Conservation (phyloP, 2,888 invertebrate genomes). For the Drosophila aldrichi region DNA sequence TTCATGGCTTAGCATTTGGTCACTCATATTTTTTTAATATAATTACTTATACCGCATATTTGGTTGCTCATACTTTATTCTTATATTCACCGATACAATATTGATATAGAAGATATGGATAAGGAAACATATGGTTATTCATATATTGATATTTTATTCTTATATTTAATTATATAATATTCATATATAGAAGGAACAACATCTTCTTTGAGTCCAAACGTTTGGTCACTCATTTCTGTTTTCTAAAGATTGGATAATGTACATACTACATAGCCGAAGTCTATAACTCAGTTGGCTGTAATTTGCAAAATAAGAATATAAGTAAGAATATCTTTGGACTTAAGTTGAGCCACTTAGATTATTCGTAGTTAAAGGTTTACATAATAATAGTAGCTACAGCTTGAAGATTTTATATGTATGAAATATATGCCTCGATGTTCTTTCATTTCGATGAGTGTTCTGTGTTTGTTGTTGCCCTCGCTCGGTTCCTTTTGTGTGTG, state of each 20-base stretch:
- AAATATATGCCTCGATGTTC: background rate
- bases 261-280: background rate
- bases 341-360: background rate
- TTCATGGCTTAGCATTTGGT: background rate
- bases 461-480: conserved; percentile 12
- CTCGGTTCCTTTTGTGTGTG: conserved; percentile 7
- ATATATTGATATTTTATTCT: too few relatives aligned
- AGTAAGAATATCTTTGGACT: background rate
- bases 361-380: background rate
- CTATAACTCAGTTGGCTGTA: background rate
- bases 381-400: conserved; percentile 22
- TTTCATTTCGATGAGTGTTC: conserved; percentile 11
- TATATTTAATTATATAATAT: too few relatives aligned
- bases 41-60: too few relatives aligned
- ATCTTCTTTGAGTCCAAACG: too few relatives aligned
- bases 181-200: too few relatives aligned
- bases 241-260: too few relatives aligned
- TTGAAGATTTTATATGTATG: conserved; percentile 30
- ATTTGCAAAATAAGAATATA: background rate
- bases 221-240: too few relatives aligned
- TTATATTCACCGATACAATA: too few relatives aligned
- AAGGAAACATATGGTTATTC: too few relatives aligned
- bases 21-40: too few relatives aligned
- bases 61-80: too few relatives aligned
- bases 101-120: too few relatives aligned